phyloP scores from a whole-genome alignment of 2,113 vertebrate genomes.

The Phyllopteryx taeniolatus region DNA sequence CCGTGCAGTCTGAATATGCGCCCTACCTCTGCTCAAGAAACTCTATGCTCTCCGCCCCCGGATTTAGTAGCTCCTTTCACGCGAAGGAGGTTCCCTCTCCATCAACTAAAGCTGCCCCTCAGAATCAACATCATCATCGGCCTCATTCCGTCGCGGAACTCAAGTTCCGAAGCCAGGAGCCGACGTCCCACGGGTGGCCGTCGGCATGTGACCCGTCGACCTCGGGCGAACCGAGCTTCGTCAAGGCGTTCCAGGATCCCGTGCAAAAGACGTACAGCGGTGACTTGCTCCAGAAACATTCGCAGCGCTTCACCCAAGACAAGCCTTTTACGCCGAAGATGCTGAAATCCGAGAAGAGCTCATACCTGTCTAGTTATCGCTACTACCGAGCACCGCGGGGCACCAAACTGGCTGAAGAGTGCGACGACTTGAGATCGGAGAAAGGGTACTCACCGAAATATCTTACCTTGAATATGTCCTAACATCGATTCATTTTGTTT shows the following conservation, averaged over 20 bases:
- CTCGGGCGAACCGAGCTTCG: slow-evolving; percentile 40
- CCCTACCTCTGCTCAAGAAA: slow-evolving; percentile 51
- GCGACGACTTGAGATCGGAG: slow-evolving; percentile 3
- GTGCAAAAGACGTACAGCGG: slow-evolving; percentile 73
- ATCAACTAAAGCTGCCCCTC: slow-evolving; percentile 21
- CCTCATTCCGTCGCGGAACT: slow-evolving; percentile 53
- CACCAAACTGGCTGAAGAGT: slow-evolving; percentile 55
- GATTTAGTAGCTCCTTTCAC: slow-evolving; percentile 65
- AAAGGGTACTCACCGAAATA: slow-evolving; percentile 68
- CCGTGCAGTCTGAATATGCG: slow-evolving; percentile 53
- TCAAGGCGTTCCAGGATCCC: slow-evolving; percentile 67
- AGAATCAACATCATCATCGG: slow-evolving; percentile 4
- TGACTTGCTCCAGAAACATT: slow-evolving; percentile 86
- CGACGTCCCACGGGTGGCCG: slow-evolving; percentile 34
- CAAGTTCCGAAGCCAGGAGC: slow-evolving; percentile 42
- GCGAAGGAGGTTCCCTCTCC: slow-evolving; percentile 64
- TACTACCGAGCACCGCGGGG: slow-evolving; percentile 83
- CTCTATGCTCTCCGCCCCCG: slow-evolving; percentile 57
- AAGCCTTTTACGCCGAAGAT: slow-evolving; percentile 88
- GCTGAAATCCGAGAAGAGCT: slow-evolving; percentile 82
- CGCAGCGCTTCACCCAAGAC: slow-evolving; percentile 77
- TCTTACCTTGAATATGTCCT: neutral
- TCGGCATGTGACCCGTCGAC: slow-evolving; percentile 39
- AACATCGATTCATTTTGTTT: neutral
- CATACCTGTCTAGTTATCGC: slow-evolving; percentile 82